Evolutionary conservation across 2,888 invertebrate species (phyloP).

Genomic region (Acanthosepion pharaonis): DNA sequence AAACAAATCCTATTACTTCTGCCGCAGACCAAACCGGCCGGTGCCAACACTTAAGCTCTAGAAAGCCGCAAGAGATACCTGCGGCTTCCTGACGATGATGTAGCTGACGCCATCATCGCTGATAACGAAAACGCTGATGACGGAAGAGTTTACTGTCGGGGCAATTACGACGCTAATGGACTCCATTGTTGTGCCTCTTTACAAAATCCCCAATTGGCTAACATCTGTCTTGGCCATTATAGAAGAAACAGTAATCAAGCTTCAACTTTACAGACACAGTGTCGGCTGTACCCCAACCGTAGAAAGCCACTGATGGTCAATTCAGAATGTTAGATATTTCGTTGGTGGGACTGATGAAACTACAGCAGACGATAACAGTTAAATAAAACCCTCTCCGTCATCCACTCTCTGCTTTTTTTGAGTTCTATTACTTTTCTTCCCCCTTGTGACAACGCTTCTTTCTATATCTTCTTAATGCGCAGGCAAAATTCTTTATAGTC

Average conservation of each 20-base stretch:
- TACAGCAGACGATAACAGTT: too few species aligned
- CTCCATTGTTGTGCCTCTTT: background rate
- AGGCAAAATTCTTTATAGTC: too few species aligned
- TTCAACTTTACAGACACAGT: background rate
- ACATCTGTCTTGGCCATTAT: background rate
- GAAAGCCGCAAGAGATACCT: background rate
- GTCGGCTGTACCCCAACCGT: slow-evolving; percentile 33
- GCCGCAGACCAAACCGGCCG: background rate
- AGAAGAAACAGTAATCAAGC: background rate
- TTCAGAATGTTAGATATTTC: background rate
- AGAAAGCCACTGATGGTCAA: background rate
- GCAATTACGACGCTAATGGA: slow-evolving; percentile 33
- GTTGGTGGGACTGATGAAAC: too few species aligned
- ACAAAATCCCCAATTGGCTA: background rate
- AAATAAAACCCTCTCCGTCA: too few species aligned
- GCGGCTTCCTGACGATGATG: background rate
- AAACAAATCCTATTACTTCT: background rate
- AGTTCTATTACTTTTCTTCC: too few species aligned
- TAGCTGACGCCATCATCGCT: background rate
- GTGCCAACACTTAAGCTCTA: background rate
- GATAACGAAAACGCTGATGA: slow-evolving; percentile 4
- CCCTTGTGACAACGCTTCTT: too few species aligned
- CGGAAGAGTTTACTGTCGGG: background rate
- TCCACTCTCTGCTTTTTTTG: too few species aligned
- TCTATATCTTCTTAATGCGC: too few species aligned